phyloP scores from a whole-genome alignment of 2,113 vertebrate species.

The Vireo altiloquus region DNA sequence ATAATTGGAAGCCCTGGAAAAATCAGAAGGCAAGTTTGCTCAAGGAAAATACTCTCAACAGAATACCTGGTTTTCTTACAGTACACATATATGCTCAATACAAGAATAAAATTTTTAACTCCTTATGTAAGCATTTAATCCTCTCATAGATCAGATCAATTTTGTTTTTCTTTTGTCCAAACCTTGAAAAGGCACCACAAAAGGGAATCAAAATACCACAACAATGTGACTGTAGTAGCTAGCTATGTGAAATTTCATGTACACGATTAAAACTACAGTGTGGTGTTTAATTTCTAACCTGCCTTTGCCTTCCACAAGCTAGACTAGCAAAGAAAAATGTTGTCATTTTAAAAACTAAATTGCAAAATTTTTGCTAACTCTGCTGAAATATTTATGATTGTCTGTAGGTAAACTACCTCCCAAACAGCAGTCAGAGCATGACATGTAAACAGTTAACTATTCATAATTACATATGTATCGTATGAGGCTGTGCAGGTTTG shows the following conservation, averaged over 20 bases:
- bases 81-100: neutral
- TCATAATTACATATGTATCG: neutral
- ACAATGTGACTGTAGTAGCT: neutral
- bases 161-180: neutral
- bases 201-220: neutral
- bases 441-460: neutral
- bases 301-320: neutral
- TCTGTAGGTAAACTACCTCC: neutral
- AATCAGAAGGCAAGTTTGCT: neutral
- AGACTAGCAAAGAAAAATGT: neutral
- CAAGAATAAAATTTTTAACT: neutral
- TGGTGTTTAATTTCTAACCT: neutral
- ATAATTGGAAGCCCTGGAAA: neutral
- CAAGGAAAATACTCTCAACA: neutral
- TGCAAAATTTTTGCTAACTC: neutral
- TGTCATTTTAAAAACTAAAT: neutral
- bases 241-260: neutral
- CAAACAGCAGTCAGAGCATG: neutral
- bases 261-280: neutral
- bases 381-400: neutral
- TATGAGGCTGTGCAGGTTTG: neutral
- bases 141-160: neutral
- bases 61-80: neutral
- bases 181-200: neutral
- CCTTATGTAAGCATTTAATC: neutral